These are phyloP conservation scores for Syngnathus rostellatus DNA, from an alignment of 2,797 vertebrate genomes.

Conservation along the genomic window DNA sequence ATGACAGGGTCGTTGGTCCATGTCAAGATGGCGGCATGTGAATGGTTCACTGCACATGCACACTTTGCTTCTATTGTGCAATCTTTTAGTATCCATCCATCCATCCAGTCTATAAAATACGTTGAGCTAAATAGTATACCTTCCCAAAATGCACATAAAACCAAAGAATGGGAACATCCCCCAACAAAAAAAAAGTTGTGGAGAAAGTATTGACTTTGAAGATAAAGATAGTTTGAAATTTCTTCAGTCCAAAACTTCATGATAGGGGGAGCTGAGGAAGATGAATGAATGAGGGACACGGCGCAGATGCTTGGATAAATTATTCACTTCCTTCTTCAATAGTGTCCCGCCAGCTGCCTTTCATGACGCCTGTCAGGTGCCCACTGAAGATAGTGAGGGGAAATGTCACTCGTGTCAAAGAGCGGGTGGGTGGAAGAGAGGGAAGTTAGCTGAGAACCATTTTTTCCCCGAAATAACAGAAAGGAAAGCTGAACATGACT, in stretches of 20 bases:
- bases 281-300: slow-evolving; percentile 39
- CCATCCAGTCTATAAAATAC: too few relatives aligned
- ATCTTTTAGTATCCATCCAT: too few relatives aligned
- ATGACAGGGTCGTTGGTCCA: too few relatives aligned
- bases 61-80: too few relatives aligned
- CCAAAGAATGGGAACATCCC: too few relatives aligned
- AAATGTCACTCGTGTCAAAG: slow-evolving; percentile 25
- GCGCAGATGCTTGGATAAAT: slow-evolving; percentile 66
- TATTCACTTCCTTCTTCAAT: slow-evolving; percentile 61
- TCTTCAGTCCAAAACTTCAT: slow-evolving; percentile 8
- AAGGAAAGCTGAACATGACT: not conserved
- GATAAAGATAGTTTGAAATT: not conserved
- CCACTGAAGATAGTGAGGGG: slow-evolving; percentile 27
- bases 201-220: not conserved
- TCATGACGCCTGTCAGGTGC: slow-evolving; percentile 47
- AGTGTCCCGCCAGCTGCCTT: slow-evolving; percentile 41
- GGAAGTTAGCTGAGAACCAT: slow-evolving; percentile 4
- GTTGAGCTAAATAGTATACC: too few relatives aligned
- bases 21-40: too few relatives aligned
- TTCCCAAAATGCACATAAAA: too few relatives aligned
- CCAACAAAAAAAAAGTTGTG: not conserved
- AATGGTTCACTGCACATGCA: too few relatives aligned
- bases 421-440: slow-evolving; percentile 6
- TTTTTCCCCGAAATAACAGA: not conserved
- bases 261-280: slow-evolving; percentile 26